phyloP scores from a whole-genome alignment of 2,113 vertebrate species.

The Eubucco bourcierii region DNA sequence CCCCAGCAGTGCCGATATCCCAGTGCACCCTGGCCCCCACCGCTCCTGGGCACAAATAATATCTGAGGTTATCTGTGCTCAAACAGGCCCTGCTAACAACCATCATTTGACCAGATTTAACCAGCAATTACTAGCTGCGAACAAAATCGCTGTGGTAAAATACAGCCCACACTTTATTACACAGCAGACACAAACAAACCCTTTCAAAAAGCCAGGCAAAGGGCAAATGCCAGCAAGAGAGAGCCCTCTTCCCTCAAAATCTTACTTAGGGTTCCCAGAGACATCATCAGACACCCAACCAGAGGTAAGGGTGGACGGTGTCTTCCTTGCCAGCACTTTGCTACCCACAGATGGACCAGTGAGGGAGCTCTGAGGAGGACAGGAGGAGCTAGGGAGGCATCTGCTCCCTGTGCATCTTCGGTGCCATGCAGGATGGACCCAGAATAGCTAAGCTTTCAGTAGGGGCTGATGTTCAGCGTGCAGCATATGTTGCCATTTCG shows the following conservation, averaged over 20 bases:
- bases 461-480: slow-evolving; percentile 37
- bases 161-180: slow-evolving; percentile 11
- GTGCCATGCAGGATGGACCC: not conserved
- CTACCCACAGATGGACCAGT: not conserved
- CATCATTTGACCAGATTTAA: slow-evolving; percentile 50
- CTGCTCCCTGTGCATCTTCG: not conserved
- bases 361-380: not conserved
- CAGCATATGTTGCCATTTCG: slow-evolving; percentile 52
- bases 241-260: not conserved
- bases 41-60: not conserved
- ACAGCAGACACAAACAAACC: slow-evolving; percentile 37
- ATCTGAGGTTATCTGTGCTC: slow-evolving; percentile 34
- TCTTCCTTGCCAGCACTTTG: not conserved
- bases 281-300: not conserved
- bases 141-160: slow-evolving; percentile 31
- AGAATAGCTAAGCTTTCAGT: slow-evolving; percentile 35
- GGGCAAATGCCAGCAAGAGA: slow-evolving; percentile 17
- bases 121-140: slow-evolving; percentile 58
- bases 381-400: not conserved
- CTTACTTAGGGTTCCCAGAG: not conserved
- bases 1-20: not conserved
- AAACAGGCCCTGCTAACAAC: slow-evolving; percentile 26
- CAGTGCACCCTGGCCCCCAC: not conserved
- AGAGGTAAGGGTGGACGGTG: not conserved
- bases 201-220: not conserved